Evolutionary conservation across 2,888 invertebrate genomes (phyloP).

Genomic region (Cinara cedri): DNA sequence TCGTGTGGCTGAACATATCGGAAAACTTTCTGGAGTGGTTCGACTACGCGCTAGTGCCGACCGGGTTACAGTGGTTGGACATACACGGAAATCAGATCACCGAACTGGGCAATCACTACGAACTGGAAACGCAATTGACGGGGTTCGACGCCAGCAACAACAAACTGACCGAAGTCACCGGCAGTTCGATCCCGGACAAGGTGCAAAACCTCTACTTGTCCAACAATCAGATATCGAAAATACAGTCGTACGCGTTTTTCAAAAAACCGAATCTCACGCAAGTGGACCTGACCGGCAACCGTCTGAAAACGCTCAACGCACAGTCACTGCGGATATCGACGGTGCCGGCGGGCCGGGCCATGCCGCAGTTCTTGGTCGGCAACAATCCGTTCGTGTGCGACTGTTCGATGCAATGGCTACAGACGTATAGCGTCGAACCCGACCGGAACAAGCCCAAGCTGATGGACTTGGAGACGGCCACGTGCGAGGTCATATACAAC

Average conservation of each 20-base stretch:
- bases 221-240: constrained; percentile 80
- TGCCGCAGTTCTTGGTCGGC: constrained; percentile 83
- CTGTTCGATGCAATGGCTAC: constrained; percentile 90
- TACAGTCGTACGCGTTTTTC: constrained; percentile 85
- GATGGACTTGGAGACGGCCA: constrained; percentile 81
- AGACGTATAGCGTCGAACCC: constrained; percentile 75
- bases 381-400: constrained; percentile 87
- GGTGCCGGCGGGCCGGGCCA: constrained; percentile 73
- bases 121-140: constrained; percentile 79
- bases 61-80: constrained; percentile 83
- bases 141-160: constrained; percentile 85
- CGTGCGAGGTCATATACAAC: constrained; percentile 80
- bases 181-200: constrained; percentile 82
- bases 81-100: constrained; percentile 83
- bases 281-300: constrained; percentile 81
- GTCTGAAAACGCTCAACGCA: constrained; percentile 76
- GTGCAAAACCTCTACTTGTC: constrained; percentile 79
- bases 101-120: constrained; percentile 83
- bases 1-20: constrained; percentile 85
- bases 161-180: constrained; percentile 79
- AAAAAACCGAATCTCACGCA: constrained; percentile 83
- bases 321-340: constrained; percentile 78
- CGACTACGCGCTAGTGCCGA: constrained; percentile 84
- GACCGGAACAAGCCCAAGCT: constrained; percentile 80
- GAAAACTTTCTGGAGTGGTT: constrained; percentile 83